Evolutionary conservation across 23 tunicate genomes (phyloP).

Genomic region (Pegea sp.): DNA sequence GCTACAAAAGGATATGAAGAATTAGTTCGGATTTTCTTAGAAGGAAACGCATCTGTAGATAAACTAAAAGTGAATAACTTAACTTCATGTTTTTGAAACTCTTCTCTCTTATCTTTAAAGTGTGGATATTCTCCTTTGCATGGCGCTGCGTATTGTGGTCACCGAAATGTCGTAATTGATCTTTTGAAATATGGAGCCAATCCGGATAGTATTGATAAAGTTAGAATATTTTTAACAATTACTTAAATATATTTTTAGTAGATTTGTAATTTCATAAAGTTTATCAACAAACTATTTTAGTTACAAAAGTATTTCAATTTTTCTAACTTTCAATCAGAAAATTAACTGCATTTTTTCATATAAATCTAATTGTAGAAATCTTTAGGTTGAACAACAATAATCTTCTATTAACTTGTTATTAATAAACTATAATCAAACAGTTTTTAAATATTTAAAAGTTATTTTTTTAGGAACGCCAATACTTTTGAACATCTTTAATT

Average conservation of each 20-base stretch:
- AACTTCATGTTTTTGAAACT: background rate
- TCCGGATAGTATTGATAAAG: conserved; percentile 10
- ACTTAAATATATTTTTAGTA: background rate
- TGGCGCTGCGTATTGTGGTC: conserved; percentile 29
- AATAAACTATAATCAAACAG: no score
- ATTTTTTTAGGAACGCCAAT: no score
- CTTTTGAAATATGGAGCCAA: conserved; percentile 27
- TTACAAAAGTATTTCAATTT: no score
- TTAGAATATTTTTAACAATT: background rate
- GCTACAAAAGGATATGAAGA: conserved; percentile 22
- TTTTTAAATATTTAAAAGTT: no score
- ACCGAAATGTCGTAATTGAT: conserved; percentile 9
- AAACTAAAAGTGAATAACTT: conserved; percentile 12
- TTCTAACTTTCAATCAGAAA: no score
- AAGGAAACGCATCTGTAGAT: conserved; percentile 13
- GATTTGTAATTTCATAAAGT: background rate
- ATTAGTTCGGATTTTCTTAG: conserved; percentile 7
- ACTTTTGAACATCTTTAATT: no score
- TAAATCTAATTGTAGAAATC: no score
- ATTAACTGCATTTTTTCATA: no score
- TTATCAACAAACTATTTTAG: no score
- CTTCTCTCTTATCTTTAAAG: conserved; percentile 3
- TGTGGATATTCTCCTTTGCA: conserved; percentile 48
- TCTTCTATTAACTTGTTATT: no score
- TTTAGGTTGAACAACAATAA: no score